Percentiles rank a stretch among this genome's conserved stretches.
Evolutionary conservation across 2,797 vertebrate species (phyloP).

Genomic region (Melanotaenia boesemani): DNA sequence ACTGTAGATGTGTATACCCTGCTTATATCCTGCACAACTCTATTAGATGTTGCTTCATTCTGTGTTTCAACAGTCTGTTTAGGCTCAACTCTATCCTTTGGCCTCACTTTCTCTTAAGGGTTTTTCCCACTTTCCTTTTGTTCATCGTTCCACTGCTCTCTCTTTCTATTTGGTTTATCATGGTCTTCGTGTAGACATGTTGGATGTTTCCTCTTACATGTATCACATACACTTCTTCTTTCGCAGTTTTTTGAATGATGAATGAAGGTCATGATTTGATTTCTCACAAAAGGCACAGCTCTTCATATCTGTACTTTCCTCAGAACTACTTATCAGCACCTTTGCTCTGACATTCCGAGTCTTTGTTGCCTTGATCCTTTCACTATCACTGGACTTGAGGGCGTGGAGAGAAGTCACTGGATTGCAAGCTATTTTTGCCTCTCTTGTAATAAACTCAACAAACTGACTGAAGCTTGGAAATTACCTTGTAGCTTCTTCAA

Average conservation of each 20-base stretch:
- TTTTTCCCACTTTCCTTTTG: slow-evolving; percentile 7
- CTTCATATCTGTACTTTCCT: slow-evolving; percentile 11
- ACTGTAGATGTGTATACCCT: slow-evolving; percentile 14
- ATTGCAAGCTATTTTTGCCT: too few relatives aligned
- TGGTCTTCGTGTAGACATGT: slow-evolving; percentile 51
- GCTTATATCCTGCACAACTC: slow-evolving; percentile 5
- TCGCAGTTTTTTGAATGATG: slow-evolving; percentile 47
- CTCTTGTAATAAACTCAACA: slow-evolving; percentile 7
- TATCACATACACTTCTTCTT: slow-evolving; percentile 38
- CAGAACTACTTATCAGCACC: slow-evolving; percentile 23
- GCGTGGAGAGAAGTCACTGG: too few relatives aligned
- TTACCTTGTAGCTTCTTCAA: background rate
- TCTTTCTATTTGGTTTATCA: background rate
- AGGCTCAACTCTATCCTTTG: slow-evolving; percentile 1
- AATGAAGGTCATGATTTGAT: slow-evolving; percentile 28
- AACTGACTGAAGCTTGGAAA: slow-evolving; percentile 51
- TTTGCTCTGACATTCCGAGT: slow-evolving; percentile 21
- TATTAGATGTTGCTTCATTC: slow-evolving; percentile 26
- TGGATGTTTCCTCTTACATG: slow-evolving; percentile 38
- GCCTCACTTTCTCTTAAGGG: background rate
- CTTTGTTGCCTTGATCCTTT: slow-evolving; percentile 17
- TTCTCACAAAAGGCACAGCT: slow-evolving; percentile 49
- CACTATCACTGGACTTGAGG: background rate
- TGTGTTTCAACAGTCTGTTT: background rate
- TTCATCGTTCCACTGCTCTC: background rate